These are phyloP conservation scores for Dendrophyllia cribrosa DNA, from an alignment of 64 coral and sea anemone genomes.

Conservation along the genomic window DNA sequence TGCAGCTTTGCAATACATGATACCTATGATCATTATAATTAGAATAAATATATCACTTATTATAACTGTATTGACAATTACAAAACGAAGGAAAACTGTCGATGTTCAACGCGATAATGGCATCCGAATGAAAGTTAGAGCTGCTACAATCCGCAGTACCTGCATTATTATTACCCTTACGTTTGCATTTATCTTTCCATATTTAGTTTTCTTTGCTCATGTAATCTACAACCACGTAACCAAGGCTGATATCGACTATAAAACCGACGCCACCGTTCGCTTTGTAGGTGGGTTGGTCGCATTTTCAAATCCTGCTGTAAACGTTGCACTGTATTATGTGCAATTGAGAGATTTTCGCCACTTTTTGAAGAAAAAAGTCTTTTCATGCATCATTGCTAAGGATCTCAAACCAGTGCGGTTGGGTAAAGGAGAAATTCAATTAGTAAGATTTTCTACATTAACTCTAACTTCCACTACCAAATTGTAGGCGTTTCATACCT, in stretches of 20 bases:
- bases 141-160: not conserved
- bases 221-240: not conserved
- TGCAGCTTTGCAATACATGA: not conserved
- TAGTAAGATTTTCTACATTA: not conserved
- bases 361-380: constrained; percentile 41
- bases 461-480: too few species aligned
- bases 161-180: not conserved
- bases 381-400: not conserved
- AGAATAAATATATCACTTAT: not conserved
- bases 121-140: not conserved
- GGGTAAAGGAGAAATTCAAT: not conserved
- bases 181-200: not conserved
- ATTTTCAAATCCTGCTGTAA: not conserved
- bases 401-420: too few species aligned
- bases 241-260: not conserved
- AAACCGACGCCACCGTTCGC: not conserved
- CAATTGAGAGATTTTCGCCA: not conserved
- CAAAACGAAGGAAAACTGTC: not conserved
- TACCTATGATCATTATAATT: constrained; percentile 15
- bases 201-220: not conserved
- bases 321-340: not conserved
- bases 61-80: not conserved
- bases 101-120: not conserved
- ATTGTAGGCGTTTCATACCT: too few species aligned
- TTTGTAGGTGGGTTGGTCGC: not conserved